These are phyloP conservation scores for Clusia tigrina DNA, from an alignment of 2,888 invertebrate genomes.

Conservation along the genomic window DNA sequence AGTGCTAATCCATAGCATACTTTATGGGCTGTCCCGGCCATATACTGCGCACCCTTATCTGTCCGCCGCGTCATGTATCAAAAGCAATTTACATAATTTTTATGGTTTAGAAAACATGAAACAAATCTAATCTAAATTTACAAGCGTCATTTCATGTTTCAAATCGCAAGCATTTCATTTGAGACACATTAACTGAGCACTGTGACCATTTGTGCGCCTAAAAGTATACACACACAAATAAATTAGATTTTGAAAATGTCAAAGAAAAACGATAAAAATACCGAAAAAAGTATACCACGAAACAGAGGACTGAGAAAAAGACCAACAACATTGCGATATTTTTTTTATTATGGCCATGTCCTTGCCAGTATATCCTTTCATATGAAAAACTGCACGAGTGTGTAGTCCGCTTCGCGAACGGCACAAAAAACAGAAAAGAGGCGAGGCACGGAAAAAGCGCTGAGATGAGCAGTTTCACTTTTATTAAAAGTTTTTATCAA, in stretches of 20 bases:
- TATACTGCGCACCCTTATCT: slow-evolving; percentile 5
- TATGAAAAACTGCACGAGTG: no score
- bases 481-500: no score
- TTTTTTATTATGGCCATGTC: no score
- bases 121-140: slow-evolving; percentile 1
- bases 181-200: background rate
- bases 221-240: background rate
- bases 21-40: background rate
- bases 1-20: background rate
- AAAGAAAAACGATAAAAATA: background rate
- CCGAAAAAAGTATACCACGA: background rate
- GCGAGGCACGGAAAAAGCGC: no score
- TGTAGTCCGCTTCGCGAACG: no score
- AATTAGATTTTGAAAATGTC: slow-evolving; percentile 4
- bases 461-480: no score
- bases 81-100: slow-evolving; percentile 8
- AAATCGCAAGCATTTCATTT: background rate
- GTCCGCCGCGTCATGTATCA: background rate
- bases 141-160: background rate
- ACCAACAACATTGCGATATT: no score
- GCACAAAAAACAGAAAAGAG: no score
- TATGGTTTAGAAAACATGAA: slow-evolving; percentile 4
- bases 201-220: background rate
- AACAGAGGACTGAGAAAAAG: background rate
- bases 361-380: no score